Evolutionary conservation across 2,888 invertebrate genomes (phyloP).

Genomic region (Hanleya hanleyi): DNA sequence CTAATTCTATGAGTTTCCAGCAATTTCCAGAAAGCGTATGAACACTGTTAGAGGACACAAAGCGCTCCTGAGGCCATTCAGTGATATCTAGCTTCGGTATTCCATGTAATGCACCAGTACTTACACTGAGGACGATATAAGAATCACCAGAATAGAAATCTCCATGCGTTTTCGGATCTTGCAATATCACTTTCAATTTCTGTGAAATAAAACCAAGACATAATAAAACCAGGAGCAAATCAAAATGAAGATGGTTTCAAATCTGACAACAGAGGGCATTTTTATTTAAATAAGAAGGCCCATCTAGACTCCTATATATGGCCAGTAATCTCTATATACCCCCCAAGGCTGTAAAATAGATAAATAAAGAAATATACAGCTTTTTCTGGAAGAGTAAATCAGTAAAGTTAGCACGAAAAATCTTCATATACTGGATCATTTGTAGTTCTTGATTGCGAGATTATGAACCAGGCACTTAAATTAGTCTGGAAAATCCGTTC

Average conservation of each 20-base stretch:
- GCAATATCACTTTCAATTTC: conserved; percentile 70
- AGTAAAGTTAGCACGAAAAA: background rate
- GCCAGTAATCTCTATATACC: too few relatives aligned
- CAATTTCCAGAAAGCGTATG: too few relatives aligned
- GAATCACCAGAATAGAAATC: conserved; percentile 73
- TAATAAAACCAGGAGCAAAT: background rate
- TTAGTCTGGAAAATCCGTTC: too few relatives aligned
- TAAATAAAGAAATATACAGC: too few relatives aligned
- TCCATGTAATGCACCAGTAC: conserved; percentile 54
- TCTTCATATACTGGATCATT: background rate
- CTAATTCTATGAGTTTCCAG: too few relatives aligned
- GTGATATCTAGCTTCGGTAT: background rate
- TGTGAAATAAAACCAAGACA: conserved; percentile 56
- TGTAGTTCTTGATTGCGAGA: background rate
- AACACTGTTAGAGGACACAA: too few relatives aligned
- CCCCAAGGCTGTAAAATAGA: too few relatives aligned
- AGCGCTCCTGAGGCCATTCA: too few relatives aligned
- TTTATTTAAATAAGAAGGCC: too few relatives aligned
- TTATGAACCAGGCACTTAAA: background rate
- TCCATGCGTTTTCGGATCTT: conserved; percentile 66
- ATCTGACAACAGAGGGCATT: too few relatives aligned
- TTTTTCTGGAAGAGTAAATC: background rate
- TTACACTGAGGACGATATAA: conserved; percentile 79
- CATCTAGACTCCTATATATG: too few relatives aligned
- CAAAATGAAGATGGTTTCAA: background rate